phyloP scores from a whole-genome alignment of 2,888 invertebrate genomes.

The Macrosoma leucophasiata region DNA sequence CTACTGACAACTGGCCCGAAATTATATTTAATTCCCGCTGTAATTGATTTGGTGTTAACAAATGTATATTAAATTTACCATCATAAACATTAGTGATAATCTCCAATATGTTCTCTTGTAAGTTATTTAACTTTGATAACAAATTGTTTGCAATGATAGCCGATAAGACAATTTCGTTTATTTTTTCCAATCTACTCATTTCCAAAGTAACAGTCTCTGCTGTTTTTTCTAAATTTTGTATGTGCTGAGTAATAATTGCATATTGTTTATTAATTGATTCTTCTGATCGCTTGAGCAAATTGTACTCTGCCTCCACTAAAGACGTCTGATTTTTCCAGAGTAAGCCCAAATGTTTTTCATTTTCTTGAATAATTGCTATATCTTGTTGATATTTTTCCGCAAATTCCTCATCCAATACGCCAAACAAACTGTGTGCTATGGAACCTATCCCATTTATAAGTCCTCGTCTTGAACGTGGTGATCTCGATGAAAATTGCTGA shows the following conservation, averaged over 20 bases:
- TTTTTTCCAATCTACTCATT: slow-evolving; percentile 5
- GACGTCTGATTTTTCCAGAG: slow-evolving; percentile 9
- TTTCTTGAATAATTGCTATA: slow-evolving; percentile 5
- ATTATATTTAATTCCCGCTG: too few species aligned
- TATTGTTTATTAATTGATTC: slow-evolving; percentile 5
- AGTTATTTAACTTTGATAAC: too few species aligned
- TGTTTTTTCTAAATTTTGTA: slow-evolving; percentile 1
- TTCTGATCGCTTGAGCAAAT: slow-evolving; percentile 4
- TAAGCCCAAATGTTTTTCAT: slow-evolving; percentile 6
- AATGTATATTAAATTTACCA: too few species aligned
- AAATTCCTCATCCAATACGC: slow-evolving; percentile 23
- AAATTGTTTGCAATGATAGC: too few species aligned
- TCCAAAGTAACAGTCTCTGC: slow-evolving; percentile 12
- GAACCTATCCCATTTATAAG: slow-evolving; percentile 22
- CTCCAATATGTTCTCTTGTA: too few species aligned
- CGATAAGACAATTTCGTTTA: slow-evolving; percentile 2
- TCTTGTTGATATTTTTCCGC: slow-evolving; percentile 18
- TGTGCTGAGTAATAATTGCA: too few species aligned
- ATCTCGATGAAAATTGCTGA: slow-evolving; percentile 15
- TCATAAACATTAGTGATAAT: too few species aligned
- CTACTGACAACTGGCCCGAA: too few species aligned
- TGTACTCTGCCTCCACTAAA: slow-evolving; percentile 7
- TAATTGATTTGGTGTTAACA: too few species aligned
- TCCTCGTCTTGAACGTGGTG: slow-evolving; percentile 17
- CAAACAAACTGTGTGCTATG: slow-evolving; percentile 18